Evolutionary conservation across 2,888 invertebrate genomes (phyloP), one percentile per base, ranked within the genome.

Genomic region (Isotomurus palustris): DNA sequence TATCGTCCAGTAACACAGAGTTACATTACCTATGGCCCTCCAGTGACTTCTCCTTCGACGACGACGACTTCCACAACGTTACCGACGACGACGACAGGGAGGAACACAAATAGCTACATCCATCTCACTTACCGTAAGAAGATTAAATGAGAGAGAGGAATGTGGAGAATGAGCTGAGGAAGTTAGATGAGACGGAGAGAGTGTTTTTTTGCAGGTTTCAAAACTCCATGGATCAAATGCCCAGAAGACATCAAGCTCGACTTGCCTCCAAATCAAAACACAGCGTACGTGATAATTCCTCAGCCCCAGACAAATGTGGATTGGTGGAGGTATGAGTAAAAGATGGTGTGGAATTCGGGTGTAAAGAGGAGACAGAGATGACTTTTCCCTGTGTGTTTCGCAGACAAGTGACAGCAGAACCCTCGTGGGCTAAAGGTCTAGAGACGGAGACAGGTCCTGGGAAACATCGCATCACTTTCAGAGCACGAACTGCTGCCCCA

Each of bases 281-380:
- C 75, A 53, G 76, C 77, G 2, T 75, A 78, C 68, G 77, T 81
- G 38, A 76, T 75, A 38, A 76, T 80, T 62, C 77, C 78, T 48
- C 77, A 78, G 58, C 80, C 81, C 3, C 76, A 76, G 57, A 78
- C 80, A 38, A 80, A 81, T 72, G 77, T 81, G 41, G 78, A 79
- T 72, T 80, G 78, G 78, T 72, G 68, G 69, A 71, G 72, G 73
- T 72, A 56, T 62, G 38, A 3, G 19, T n/a, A n/a, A n/a, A n/a
- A n/a, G n/a, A n/a, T n/a, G n/a, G n/a, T n/a, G n/a, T n/a, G n/a
- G n/a, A n/a, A n/a, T n/a, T n/a, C n/a, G n/a, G n/a, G n/a, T n/a
- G n/a, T n/a, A n/a, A n/a, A n/a, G n/a, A n/a, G n/a, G n/a, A n/a
- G n/a, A n/a, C n/a, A n/a, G n/a, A n/a, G n/a, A n/a, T n/a, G n/a